phyloP scores from a whole-genome alignment of 1,140 invertebrate genomes.

The Drosophila lacteicornis region DNA sequence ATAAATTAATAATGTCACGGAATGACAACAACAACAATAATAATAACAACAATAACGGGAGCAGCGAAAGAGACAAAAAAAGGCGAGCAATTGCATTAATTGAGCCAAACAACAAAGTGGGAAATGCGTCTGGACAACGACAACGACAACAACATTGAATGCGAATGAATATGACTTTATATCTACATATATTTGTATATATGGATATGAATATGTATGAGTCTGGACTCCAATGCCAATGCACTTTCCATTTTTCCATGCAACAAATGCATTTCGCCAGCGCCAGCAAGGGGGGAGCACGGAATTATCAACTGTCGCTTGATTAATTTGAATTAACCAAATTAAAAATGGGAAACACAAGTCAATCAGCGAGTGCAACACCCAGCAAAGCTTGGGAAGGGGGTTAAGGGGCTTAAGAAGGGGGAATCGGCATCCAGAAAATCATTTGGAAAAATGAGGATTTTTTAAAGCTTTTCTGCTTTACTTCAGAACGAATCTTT shows the following conservation, averaged over 20 bases:
- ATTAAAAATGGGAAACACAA: slow-evolving; percentile 58
- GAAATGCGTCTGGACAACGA: slow-evolving; percentile 73
- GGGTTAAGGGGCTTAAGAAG: neutral
- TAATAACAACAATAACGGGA: slow-evolving; percentile 27
- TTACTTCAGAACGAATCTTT: no score
- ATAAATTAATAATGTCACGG: slow-evolving; percentile 83
- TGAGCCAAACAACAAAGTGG: slow-evolving; percentile 82
- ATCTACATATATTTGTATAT: neutral
- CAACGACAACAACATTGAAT: slow-evolving; percentile 17
- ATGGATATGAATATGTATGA: slow-evolving; percentile 47
- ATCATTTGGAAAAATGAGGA: neutral
- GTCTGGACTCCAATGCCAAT: slow-evolving; percentile 49
- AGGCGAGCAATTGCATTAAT: slow-evolving; percentile 77
- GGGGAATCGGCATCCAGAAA: neutral
- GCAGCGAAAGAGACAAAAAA: slow-evolving; percentile 42
- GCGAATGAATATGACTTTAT: slow-evolving; percentile 38
- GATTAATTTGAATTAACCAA: slow-evolving; percentile 57
- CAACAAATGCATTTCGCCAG: slow-evolving; percentile 48
- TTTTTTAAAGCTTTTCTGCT: neutral
- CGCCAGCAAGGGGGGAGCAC: neutral
- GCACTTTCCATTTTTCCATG: slow-evolving; percentile 45
- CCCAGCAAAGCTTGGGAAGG: slow-evolving; percentile 13
- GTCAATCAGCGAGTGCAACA: slow-evolving; percentile 55
- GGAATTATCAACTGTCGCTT: slow-evolving; percentile 53
- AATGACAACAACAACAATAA: slow-evolving; percentile 54